Evolutionary conservation across 2,113 vertebrate species (phyloP), one percentile per base, ranked within the genome.

Genomic region (Thryonomys swinderianus): DNA sequence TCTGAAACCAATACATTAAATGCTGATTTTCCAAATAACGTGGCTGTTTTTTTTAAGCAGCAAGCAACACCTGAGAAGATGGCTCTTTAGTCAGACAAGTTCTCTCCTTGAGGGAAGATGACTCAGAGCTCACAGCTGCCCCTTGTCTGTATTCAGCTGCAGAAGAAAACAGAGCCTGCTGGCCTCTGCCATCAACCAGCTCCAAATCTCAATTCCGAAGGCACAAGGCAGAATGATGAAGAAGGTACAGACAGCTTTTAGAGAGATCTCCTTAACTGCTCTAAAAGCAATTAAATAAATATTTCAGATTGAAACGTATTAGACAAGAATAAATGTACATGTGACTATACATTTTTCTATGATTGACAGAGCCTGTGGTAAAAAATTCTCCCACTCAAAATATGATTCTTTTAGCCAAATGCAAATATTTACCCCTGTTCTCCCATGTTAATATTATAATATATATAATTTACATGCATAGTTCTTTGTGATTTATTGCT

Each of bases 261-360:
- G n/a, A 84, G 76, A 90, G 30, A 85, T 80, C 34, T 53, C 37
- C 96, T 96, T 90, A 71, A 93, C 92, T 55, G 0, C 59, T 94
- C 14, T 40, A 91, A 89, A 95, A 96, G 88, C 48, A 96, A 96
- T 96, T 76, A 96, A 96, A 61, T 97, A 97, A 92, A 42, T 94
- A 96, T 95, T 34, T 62, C 90, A 97, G 90, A 94, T 95, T 90
- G n/a, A 92, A 86, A 92, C 51, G 11, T 71, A 80, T 69, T 93
- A 96, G 83, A 97, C 45, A 96, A 95, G 83, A 96, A 97, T 42
- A 98, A 96, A 84, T 48, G 78, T 91, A 96, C 91, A 84, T 64
- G 85, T 96, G 84, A 55, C 86, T 87, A 97, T 92, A 89, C 7
- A 61, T 2, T 73, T 88, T 71, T 51, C 2, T 88, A 59, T 18